A percentile compares a stretch with the other conserved stretches of the same genome.
Conservation (phyloP, 2,113 vertebrate species). For the Mola mola region DNA sequence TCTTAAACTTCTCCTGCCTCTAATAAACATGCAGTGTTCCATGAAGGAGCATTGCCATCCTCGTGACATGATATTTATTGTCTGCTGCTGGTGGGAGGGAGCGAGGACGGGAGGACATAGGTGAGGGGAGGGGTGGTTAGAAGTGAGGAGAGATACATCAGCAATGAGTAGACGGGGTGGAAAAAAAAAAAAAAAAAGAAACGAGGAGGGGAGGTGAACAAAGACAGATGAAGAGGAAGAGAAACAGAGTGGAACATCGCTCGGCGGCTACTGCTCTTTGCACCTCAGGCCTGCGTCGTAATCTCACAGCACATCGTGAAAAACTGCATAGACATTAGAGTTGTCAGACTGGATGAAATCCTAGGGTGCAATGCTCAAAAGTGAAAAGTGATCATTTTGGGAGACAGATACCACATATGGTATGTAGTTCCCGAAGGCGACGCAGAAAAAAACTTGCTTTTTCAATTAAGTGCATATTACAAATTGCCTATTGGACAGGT, state of each 20-base stretch:
- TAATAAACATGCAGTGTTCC: constrained; percentile 99
- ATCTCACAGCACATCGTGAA: background rate
- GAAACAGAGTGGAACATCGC: constrained; percentile 79
- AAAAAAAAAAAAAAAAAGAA: background rate
- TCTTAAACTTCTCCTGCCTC: constrained; percentile 98
- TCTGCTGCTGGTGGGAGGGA: constrained; percentile 83
- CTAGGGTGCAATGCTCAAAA: background rate
- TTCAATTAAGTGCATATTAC: background rate
- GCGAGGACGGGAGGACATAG: constrained; percentile 65
- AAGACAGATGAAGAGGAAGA: constrained; percentile 84
- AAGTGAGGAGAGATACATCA: constrained; percentile 68
- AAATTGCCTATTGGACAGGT: background rate
- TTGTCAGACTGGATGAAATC: constrained; percentile 1
- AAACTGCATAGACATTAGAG: background rate
- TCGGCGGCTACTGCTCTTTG: too few relatives aligned
- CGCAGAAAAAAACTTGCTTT: too few relatives aligned
- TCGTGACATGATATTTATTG: constrained; percentile 99
- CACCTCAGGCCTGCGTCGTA: background rate
- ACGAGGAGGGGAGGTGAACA: constrained; percentile 70
- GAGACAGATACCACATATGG: constrained; percentile 3
- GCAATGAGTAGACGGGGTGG: constrained; percentile 35
- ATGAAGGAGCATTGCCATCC: constrained; percentile 99
- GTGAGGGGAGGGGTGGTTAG: constrained; percentile 44
- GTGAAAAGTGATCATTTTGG: background rate
- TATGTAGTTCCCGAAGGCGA: too few relatives aligned